Base-by-base conservation (phyloP, 2,888 invertebrate genomes). In the Craniophora ligustri region DNA sequence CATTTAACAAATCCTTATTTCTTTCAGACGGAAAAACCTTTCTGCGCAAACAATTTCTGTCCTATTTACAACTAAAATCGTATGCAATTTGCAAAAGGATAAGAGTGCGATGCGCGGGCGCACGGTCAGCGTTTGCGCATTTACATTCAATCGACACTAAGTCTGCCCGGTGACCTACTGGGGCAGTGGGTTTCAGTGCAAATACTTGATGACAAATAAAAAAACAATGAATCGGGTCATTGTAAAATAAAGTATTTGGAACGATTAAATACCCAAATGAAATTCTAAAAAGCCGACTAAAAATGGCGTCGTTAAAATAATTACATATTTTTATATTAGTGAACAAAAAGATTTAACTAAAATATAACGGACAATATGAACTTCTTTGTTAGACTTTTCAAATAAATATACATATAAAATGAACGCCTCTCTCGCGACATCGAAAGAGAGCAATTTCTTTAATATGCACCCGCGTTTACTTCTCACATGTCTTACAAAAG, bases 141-240 rank as follows among this genome's bases (percentile, higher is more conserved):
- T 91, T 88, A 85, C 89, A 91, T 91, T 90, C 82, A 91, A 90
- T 90, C 83, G 84, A 75, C 65, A 58, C 82, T 67, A 75, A 75
- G 72, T 65, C 70, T 63, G 75, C 79, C 67, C 72, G 76, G 79
- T 89, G 89, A 84, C 89, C 88, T 76, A 91, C 86, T 86, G 82
- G 64, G 70, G 68, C 56, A 57, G 67, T 67, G 75, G 71, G 50
- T 72, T 75, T 67, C 62, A 66, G 54, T 32, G 57, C 11, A 15
- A 26, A 39, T 67, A 67, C 42, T 46, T 42, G 32, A 32, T 45
- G 57, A 41, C 46, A 11, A 14, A 7, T 15, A 31, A 14, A 28
- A 44, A 39, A 16, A n/a, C 18, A 18, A 30, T 11, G 19, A 18
- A 10, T 10, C n/a, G n/a, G n/a, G n/a, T n/a, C n/a, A n/a, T n/a